Base-by-base conservation (phyloP, 2,888 invertebrate genomes). In the Sinhomidia bicolor region DNA sequence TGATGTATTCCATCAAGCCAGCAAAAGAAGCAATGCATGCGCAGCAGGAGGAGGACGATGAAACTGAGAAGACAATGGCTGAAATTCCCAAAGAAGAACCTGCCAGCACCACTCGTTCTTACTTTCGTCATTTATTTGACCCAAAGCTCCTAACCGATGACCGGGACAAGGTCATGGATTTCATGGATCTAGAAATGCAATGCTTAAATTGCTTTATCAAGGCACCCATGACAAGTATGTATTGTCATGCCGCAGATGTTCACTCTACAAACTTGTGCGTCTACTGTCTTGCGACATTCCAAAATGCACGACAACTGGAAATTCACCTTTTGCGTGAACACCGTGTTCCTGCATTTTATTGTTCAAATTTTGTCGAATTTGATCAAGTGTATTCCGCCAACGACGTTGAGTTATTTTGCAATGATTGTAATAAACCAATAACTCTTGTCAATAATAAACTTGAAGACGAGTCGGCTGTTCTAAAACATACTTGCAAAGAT, bases 281-380 rank as follows among this genome's bases (percentile, higher is more conserved):
- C 80, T 97, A 96, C 94, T 97, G 97, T 93, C 94, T 97, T 90
- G 96, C 96, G 78, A 96, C 97, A 95, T 97, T 97, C 94, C 96
- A 96, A 44, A 96, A 96, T 92, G 96, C 97, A 9, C 97, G 97
- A 92, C 96, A 96, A 93, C 94, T 98, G 57, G 96, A 96, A 62
- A 94, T 96, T 92, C 97, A 98, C 94, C 94, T 97, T 90, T 95
- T 95, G 90, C 95, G 96, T 90, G 96, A 96, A 93, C 97, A 98
- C 93, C 96, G 96, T 94, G 95, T 97, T 79, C 95, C 96, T 92
- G 96, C 96, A 92, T 95, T 95, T 90, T 95, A 95, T 90, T 96
- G 95, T 93, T 94, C 95, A 57, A 95, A 95, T 71, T 95, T 95
- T 88, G 95, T 96, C 90, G 96, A 96, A 90, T 96, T 96, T 93